Conservation (phyloP, 2,888 invertebrate genomes). For the Calephelis perditalis region DNA sequence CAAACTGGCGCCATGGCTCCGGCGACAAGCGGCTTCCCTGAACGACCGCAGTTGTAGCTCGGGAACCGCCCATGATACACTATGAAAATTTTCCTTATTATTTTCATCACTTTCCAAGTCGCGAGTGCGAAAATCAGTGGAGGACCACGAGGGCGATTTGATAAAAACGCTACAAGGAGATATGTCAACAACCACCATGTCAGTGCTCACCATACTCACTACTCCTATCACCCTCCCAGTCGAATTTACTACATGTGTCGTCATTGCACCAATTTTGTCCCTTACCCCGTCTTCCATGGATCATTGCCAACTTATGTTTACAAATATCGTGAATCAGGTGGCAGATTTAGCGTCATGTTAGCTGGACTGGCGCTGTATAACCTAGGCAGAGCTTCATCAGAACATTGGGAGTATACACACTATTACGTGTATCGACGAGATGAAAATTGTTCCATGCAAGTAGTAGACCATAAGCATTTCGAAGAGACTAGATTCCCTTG, state of each 20-base stretch:
- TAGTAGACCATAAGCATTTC: conserved; percentile 48
- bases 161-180: conserved; percentile 28
- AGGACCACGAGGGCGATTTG: conserved; percentile 44
- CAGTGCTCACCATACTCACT: conserved; percentile 52
- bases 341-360: conserved; percentile 52
- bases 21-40: conserved; percentile 50
- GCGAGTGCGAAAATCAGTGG: conserved; percentile 49
- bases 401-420: conserved; percentile 41
- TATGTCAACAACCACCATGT: conserved; percentile 37
- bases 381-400: conserved; percentile 50
- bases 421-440: conserved; percentile 43
- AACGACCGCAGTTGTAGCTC: conserved; percentile 54
- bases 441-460: conserved; percentile 60
- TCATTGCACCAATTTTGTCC: conserved; percentile 43
- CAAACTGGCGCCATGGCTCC: conserved; percentile 55
- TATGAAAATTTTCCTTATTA: conserved; percentile 43
- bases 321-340: conserved; percentile 53
- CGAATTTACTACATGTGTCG: conserved; percentile 55
- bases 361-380: conserved; percentile 65
- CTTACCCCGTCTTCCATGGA: conserved; percentile 64
- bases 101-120: conserved; percentile 35
- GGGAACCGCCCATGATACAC: conserved; percentile 54
- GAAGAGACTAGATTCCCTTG: conserved; percentile 60
- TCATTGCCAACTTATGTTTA: conserved; percentile 61
- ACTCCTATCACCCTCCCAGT: conserved; percentile 60